Base-by-base conservation (phyloP, 2,888 invertebrate species). In the Norana najaformis region DNA sequence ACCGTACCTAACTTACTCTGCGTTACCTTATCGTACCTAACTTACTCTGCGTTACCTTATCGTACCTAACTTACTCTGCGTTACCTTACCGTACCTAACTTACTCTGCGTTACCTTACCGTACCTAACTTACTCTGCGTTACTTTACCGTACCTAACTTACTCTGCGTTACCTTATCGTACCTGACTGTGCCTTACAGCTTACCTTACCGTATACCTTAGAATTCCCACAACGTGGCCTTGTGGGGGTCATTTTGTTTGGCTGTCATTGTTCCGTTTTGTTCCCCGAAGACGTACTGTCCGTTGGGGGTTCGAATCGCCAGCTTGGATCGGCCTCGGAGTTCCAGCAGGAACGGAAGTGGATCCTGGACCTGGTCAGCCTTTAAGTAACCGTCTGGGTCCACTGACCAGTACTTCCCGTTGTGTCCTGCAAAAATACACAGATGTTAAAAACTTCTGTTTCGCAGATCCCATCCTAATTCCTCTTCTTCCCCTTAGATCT, bases 401-500 rank as follows among this genome's bases (percentile, higher is more conserved):
- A 97, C 97, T 95, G 97, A 97, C 98, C 98, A 98, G 95, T 98
- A 99, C 95, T 98, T 98, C 93, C 97, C 97, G 95, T 97, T 98
- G 95, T 97, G 97, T 93, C 98, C 98, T 98, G 14, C 88, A 47
- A 35, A 18, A 23, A 20, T 38, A 30, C 0, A 36, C 23, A 88
- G 85, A n/a, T n/a, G 37, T 35, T 53, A 53, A 18, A 18, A 53
- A 23, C 53, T 53, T 53, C 53, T 18, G 53, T 53, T 16, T 16
- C 53, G 53, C 23, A 53, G 53, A n/a, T n/a, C n/a, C n/a, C n/a
- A n/a, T n/a, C n/a, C n/a, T n/a, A n/a, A n/a, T n/a, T n/a, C n/a
- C n/a, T n/a, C n/a, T n/a, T n/a, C n/a, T n/a, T n/a, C n/a, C n/a
- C n/a, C n/a, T n/a, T n/a, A n/a, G n/a, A n/a, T n/a, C n/a, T n/a